Evolutionary conservation across 1,140 invertebrate genomes (phyloP), one percentile per base, ranked within the genome.

Genomic region (Solenopsis fugax): DNA sequence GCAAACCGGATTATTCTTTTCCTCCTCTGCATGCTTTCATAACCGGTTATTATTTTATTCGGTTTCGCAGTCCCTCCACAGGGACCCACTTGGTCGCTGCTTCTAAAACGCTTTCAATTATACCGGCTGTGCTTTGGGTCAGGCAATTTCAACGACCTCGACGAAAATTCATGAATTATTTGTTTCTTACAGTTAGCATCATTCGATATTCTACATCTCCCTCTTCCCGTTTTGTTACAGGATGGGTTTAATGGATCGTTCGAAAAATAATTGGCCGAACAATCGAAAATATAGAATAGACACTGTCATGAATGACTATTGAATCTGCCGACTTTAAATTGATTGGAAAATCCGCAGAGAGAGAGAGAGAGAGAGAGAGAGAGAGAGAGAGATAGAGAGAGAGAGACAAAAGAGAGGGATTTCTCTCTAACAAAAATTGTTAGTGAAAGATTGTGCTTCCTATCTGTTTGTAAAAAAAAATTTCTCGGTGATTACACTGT

Each of bases 41-140:
- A 72, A 72, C 45, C 56, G 71, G 58, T 87, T 76, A 67, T 87
- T 87, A 82, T 85, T 73, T 85, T 85, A 77, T 60, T 85, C 54
- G 72, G 65, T 75, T 58, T 54, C 58, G 62, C 73, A 67, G 67
- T 73, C 29, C 16, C 58, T 50, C 69, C 60, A 13, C 48, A 7
- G 69, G 65, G 64, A 87, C 52, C 64, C 24, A 41, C 62, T 45
- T 41, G 50, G 56, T 80, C 54, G 45, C 34, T 45, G 71, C 45
- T 85, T 60, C 78, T 87, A 87, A 87, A 87, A 84, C 78, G 80
- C 67, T 87, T 87, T 75, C 86, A 87, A 84, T 87, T 84, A 84
- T 77, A 73, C 60, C 65, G 18, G 12, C 34, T 24, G 78, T 58
- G 67, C 82, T 85, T 85, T 85, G 45, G 45, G 56, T 78, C 34